phyloP scores from a whole-genome alignment of 2,888 invertebrate genomes.

The Tipula helvola region DNA sequence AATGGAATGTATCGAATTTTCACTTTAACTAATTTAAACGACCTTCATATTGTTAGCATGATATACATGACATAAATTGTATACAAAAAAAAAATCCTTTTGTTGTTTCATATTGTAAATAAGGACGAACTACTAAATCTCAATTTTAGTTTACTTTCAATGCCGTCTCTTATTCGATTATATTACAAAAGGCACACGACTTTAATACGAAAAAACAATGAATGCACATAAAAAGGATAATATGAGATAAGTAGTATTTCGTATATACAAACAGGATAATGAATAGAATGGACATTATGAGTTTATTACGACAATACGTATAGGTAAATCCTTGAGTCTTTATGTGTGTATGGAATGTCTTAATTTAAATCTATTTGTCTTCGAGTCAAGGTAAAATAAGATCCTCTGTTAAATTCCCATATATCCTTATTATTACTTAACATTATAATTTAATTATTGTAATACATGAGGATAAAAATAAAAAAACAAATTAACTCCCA shows the following conservation, averaged over 20 bases:
- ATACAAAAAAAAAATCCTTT: not conserved
- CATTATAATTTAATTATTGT: not conserved
- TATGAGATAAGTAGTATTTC: not conserved
- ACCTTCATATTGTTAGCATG: not conserved
- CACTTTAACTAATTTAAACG: not conserved
- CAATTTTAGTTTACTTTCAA: not conserved
- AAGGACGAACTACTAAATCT: not conserved
- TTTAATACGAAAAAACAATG: not conserved
- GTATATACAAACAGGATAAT: not conserved
- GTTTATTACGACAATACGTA: not conserved
- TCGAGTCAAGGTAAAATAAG: not conserved
- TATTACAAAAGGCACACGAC: not conserved
- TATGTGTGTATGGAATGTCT: not conserved
- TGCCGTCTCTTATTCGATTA: not conserved
- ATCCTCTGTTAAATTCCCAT: not conserved
- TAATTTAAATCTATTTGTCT: not conserved
- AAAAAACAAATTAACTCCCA: not conserved
- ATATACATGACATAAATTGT: too few relatives aligned
- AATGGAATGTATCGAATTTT: not conserved
- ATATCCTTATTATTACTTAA: not conserved
- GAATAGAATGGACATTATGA: not conserved
- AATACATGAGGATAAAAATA: not conserved
- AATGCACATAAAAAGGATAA: not conserved
- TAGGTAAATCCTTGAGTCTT: not conserved
- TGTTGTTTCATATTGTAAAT: not conserved